Percentiles rank a stretch among this genome's conserved stretches.
Evolutionary conservation across 1,140 invertebrate species (phyloP).

Genomic region (Drosophila jambulina): DNA sequence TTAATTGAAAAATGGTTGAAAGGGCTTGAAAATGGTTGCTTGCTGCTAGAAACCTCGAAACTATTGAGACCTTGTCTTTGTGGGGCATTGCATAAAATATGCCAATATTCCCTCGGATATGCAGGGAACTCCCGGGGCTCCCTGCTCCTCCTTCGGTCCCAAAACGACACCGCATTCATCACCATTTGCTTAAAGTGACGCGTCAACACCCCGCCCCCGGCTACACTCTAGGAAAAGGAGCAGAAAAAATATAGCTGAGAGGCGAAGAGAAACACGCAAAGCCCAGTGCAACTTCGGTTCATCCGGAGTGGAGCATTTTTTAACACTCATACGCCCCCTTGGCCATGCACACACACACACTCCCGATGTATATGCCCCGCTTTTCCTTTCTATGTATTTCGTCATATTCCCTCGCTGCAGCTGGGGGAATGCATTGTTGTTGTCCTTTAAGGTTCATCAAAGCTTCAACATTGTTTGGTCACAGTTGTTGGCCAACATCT

Average conservation of each 20-base stretch:
- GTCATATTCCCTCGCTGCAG: slow-evolving; percentile 70
- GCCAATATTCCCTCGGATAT: slow-evolving; percentile 62
- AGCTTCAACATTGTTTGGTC: slow-evolving; percentile 83
- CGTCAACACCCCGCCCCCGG: slow-evolving; percentile 44
- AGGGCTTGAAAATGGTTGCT: slow-evolving; percentile 34
- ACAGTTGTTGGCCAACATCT: slow-evolving; percentile 73
- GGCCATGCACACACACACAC: slow-evolving; percentile 47
- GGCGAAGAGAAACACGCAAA: slow-evolving; percentile 24
- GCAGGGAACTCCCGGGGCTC: slow-evolving; percentile 13
- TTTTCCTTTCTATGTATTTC: slow-evolving; percentile 58
- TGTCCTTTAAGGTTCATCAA: slow-evolving; percentile 81
- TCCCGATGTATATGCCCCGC: neutral
- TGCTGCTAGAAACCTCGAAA: slow-evolving; percentile 38
- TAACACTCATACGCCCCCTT: slow-evolving; percentile 82
- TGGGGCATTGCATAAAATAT: slow-evolving; percentile 78
- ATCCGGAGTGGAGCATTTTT: slow-evolving; percentile 79
- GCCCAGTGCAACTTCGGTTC: slow-evolving; percentile 68
- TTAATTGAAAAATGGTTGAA: slow-evolving; percentile 53
- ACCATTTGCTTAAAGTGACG: slow-evolving; percentile 80
- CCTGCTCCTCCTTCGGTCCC: slow-evolving; percentile 1
- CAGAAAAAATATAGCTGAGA: neutral
- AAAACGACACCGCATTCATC: slow-evolving; percentile 72
- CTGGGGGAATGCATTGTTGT: slow-evolving; percentile 47
- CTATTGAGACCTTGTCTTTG: slow-evolving; percentile 53
- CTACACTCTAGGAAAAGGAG: slow-evolving; percentile 18